Base-by-base conservation (phyloP, 2,888 invertebrate genomes). In the Dermolepida albohirtum region DNA sequence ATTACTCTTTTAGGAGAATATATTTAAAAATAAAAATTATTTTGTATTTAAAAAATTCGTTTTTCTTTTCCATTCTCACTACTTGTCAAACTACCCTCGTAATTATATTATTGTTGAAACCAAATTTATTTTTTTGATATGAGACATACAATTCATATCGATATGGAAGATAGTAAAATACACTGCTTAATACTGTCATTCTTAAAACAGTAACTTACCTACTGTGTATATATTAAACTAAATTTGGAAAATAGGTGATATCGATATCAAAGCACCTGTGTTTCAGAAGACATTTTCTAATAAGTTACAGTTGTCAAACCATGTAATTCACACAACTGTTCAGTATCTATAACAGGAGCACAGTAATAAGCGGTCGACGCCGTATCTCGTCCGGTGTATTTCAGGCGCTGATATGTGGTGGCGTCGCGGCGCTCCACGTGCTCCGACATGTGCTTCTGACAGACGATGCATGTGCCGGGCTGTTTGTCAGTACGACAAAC, bases 381-480 rank as follows among this genome's bases (percentile, higher is more conserved):
- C 62, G 59, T 59, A 52, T 44, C 54, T 44, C 54, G 66, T 43
- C 59, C 59, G 49, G 69, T 64, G 73, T 77, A 78, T 78, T 77
- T 77, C 74, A 74, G 75, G 76, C 74, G 73, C 70, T 72, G 79
- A 78, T 79, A 78, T 79, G 78, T 77, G 73, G 76, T 77, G 78
- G 79, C 87, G 86, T 87, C 87, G 87, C 86, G 87, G 86, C 87
- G 87, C 86, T 84, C 84, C 81, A 85, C 85, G 86, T 81, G 80
- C 78, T 77, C 78, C 79, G 76, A 79, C 81, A 80, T 79, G 81
- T 79, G 80, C 79, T 78, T 74, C 85, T 82, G 86, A 87, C 87
- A 87, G 87, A 87, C 87, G 87, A 83, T 86, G 78, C 81, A 80
- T 79, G 77, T 81, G 81, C 78, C 76, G 74, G 74, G 79, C 79